phyloP scores from a whole-genome alignment of 2,797 vertebrate species.

The Phalloptychus januarius region DNA sequence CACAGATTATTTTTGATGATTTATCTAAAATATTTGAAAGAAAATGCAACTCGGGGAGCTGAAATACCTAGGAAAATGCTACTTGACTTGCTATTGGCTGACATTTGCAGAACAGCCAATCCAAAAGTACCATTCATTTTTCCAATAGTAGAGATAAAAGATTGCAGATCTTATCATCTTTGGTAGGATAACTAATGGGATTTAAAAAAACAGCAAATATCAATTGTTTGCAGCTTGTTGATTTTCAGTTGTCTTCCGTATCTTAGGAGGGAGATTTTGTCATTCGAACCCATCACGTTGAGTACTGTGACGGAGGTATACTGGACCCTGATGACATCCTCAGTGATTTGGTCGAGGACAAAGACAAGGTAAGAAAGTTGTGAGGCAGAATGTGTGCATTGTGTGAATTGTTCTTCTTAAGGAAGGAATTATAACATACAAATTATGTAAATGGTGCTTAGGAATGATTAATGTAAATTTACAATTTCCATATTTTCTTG shows the following conservation, averaged over 20 bases:
- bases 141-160: neutral
- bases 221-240: neutral
- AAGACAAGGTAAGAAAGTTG: constrained; percentile 89
- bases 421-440: neutral
- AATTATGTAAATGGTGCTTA: neutral
- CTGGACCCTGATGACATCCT: constrained; percentile 94
- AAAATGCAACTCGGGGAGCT: no score
- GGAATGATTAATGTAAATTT: neutral
- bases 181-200: neutral
- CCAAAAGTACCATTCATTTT: neutral
- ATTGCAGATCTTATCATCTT: neutral
- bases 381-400: fast-evolving
- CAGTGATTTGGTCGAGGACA: constrained; percentile 97
- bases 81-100: neutral
- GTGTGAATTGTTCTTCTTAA: constrained; percentile 2
- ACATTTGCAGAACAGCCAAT: neutral
- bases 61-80: neutral
- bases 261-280: constrained; percentile 88
- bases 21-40: no score
- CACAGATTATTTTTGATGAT: no score
- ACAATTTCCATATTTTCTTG: neutral
- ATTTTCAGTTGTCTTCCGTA: constrained; percentile 16
- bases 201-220: neutral
- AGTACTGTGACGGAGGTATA: constrained; percentile 95
- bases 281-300: constrained; percentile 94